Conservation (phyloP, 1,140 invertebrate species). For the Dinothrombium tinctorium region DNA sequence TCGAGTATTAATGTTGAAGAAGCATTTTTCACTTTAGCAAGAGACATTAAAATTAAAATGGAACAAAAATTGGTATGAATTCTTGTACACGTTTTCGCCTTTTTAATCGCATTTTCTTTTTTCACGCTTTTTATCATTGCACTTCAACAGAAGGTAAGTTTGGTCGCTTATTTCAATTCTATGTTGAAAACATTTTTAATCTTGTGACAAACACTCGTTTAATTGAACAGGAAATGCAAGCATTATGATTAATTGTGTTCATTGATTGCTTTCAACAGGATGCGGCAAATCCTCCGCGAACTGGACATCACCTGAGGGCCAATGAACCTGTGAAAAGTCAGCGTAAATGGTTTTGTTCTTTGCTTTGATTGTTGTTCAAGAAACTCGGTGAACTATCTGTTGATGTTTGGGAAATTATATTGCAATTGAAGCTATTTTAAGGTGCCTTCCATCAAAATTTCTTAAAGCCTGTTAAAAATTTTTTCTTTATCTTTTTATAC, state of each 20-base stretch:
- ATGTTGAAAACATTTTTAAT: neutral
- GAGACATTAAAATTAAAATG: conserved; percentile 82
- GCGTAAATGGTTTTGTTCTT: conserved; percentile 1
- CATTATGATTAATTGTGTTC: neutral
- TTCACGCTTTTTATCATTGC: neutral
- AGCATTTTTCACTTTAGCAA: conserved; percentile 71
- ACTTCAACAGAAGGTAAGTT: neutral
- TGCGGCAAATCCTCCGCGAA: neutral
- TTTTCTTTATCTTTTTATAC: too few relatives aligned
- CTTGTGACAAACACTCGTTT: neutral
- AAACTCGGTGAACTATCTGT: conserved; percentile 2
- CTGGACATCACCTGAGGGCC: conserved; percentile 1
- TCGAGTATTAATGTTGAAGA: conserved; percentile 72
- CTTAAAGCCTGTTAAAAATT: too few relatives aligned
- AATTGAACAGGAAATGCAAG: neutral
- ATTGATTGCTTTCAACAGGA: neutral
- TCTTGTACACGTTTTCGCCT: neutral
- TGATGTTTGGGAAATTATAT: too few relatives aligned
- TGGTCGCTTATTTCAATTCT: neutral
- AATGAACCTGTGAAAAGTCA: neutral
- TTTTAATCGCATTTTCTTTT: neutral
- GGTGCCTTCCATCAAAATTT: too few relatives aligned
- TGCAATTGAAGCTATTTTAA: too few relatives aligned
- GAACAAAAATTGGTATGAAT: conserved; percentile 59
- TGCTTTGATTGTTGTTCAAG: conserved; percentile 1